phyloP scores from a whole-genome alignment of 2,113 vertebrate genomes.

The Dipodomys spectabilis region DNA sequence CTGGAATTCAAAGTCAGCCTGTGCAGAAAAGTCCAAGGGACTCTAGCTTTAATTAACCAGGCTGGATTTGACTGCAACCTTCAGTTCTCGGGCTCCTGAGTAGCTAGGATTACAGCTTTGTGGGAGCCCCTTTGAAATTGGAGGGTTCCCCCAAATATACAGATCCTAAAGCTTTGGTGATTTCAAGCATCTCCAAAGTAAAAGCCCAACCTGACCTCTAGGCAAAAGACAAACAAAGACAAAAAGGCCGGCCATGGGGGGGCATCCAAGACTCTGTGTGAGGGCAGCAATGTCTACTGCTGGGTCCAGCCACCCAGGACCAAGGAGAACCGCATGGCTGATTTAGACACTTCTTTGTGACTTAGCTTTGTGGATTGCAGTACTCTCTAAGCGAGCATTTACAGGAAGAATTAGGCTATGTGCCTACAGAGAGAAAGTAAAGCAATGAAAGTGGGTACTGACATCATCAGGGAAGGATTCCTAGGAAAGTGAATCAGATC shows the following conservation, averaged over 20 bases:
- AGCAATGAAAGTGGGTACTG: background rate
- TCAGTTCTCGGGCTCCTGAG: too few relatives aligned
- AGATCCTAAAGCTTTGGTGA: background rate
- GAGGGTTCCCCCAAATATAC: background rate
- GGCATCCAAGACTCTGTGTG: accelerated
- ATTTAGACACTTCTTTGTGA: background rate
- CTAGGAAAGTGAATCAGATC: background rate
- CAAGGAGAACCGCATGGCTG: background rate
- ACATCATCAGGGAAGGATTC: background rate
- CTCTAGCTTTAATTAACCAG: too few relatives aligned
- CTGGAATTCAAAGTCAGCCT: too few relatives aligned
- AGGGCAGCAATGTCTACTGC: accelerated
- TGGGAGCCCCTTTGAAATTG: too few relatives aligned
- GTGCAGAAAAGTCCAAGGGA: too few relatives aligned
- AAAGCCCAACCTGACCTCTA: background rate
- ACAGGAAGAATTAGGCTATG: background rate
- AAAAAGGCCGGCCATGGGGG: background rate
- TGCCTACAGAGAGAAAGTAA: background rate
- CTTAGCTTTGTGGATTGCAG: background rate
- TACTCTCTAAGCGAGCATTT: background rate
- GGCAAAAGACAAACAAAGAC: too few relatives aligned
- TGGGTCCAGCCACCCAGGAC: background rate
- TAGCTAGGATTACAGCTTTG: too few relatives aligned
- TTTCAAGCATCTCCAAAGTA: background rate
- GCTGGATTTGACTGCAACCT: too few relatives aligned